A percentile compares a stretch with the other conserved stretches of the same genome.
phyloP scores from a whole-genome alignment of 2,113 vertebrate genomes.

The Anarrhichthys ocellatus region DNA sequence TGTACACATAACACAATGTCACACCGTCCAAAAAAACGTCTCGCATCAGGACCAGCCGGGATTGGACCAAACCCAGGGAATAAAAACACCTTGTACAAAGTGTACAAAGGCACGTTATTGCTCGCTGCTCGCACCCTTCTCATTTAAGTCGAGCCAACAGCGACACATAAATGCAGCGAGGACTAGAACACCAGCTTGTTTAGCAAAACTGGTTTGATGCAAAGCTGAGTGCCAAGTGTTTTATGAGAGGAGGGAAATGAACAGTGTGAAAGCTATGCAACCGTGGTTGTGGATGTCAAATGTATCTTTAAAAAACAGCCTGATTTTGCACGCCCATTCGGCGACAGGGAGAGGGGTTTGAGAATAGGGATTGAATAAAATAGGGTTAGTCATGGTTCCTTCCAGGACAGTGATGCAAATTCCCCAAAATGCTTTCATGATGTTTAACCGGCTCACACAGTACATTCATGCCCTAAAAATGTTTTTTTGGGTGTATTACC shows the following conservation, averaged over 20 bases:
- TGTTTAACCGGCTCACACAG: background rate
- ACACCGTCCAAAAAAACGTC: background rate
- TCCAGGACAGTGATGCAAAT: background rate
- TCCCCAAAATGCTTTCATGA: conserved; percentile 1
- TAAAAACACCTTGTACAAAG: conserved; percentile 44
- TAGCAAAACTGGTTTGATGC: conserved; percentile 35
- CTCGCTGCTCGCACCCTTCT: conserved; percentile 29
- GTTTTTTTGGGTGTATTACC: conserved; percentile 14
- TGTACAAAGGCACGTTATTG: conserved; percentile 5
- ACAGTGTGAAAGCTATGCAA: conserved; percentile 49
- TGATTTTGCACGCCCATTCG: background rate
- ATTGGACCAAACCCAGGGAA: conserved; percentile 13
- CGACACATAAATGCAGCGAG: conserved; percentile 42
- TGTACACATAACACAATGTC: conserved; percentile 20
- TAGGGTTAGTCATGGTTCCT: conserved; percentile 19
- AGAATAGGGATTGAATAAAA: background rate
- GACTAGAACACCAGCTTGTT: conserved; percentile 25
- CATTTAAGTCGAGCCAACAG: conserved; percentile 35
- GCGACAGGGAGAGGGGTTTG: background rate
- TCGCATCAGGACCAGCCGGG: conserved; percentile 11
- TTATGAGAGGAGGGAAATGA: conserved; percentile 52
- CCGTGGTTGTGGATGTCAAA: conserved; percentile 6
- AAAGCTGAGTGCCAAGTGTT: conserved; percentile 37
- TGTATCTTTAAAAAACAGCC: conserved; percentile 6
- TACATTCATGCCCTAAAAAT: conserved; percentile 9